Percentiles rank a stretch among this genome's conserved stretches.
phyloP scores from a whole-genome alignment of 2,113 vertebrate species.

The Elgaria multicarinata region DNA sequence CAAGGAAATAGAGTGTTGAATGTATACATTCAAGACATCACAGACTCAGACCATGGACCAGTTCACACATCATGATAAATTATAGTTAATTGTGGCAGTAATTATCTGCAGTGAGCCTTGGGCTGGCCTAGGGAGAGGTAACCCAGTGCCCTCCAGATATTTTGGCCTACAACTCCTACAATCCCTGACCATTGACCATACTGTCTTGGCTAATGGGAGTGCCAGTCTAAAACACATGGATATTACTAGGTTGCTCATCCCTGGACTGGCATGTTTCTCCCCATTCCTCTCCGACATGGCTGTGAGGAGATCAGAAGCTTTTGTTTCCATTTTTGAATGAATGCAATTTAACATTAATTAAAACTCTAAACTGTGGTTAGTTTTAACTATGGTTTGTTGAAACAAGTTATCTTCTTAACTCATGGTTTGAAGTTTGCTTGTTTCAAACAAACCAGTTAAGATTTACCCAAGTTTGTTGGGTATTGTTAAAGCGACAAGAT shows the following conservation, averaged over 20 bases:
- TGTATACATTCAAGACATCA: slow-evolving; percentile 55
- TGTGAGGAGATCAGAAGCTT: not conserved
- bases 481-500: slow-evolving; percentile 11
- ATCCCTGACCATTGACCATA: no score
- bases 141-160: no score
- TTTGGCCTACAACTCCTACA: no score
- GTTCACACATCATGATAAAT: not conserved
- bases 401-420: not conserved
- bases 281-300: not conserved
- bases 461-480: not conserved
- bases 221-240: no score
- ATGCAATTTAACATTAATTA: not conserved
- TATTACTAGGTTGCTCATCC: no score
- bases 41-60: slow-evolving; percentile 38
- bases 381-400: not conserved
- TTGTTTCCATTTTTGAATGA: not conserved
- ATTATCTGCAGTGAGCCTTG: not conserved
- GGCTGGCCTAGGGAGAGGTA: not conserved
- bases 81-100: not conserved
- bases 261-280: no score
- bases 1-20: slow-evolving; percentile 46
- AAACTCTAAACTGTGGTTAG: slow-evolving; percentile 3
- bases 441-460: not conserved
- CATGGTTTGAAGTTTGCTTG: not conserved
- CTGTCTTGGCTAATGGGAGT: no score